Evolutionary conservation across 1,140 invertebrate genomes (phyloP).

Genomic region (Prorops nasuta): DNA sequence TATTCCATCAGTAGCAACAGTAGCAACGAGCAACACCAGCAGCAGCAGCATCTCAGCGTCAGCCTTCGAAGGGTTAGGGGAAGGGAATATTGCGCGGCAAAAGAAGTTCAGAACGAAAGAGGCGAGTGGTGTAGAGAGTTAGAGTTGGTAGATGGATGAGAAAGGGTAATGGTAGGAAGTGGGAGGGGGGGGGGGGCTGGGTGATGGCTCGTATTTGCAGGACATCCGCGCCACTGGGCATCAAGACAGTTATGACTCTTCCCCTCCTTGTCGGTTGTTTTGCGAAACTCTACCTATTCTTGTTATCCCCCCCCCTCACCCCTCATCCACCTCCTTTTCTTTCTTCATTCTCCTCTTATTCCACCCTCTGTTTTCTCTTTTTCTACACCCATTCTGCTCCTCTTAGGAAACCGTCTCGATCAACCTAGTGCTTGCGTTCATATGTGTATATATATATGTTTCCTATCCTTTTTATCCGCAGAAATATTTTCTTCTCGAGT

Average conservation of each 20-base stretch:
- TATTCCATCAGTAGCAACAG: neutral
- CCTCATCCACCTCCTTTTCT: constrained; percentile 7
- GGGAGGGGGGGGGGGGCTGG: neutral
- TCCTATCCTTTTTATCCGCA: too few species aligned
- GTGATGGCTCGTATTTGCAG: constrained; percentile 30
- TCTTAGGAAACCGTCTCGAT: too few species aligned
- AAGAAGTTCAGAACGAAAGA: neutral
- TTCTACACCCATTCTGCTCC: constrained; percentile 2
- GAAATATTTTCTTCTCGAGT: too few species aligned
- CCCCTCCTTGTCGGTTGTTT: constrained; percentile 27
- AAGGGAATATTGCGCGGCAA: constrained; percentile 7
- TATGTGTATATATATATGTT: too few species aligned
- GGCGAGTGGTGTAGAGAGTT: constrained; percentile 18
- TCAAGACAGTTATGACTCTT: constrained; percentile 46
- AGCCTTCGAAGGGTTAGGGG: constrained; percentile 8
- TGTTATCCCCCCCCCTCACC: constrained; percentile 14
- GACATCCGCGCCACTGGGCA: constrained; percentile 46
- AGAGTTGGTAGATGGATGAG: too few species aligned
- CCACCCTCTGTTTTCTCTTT: constrained; percentile 4
- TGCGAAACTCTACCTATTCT: constrained; percentile 32
- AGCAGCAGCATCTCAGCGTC: constrained; percentile 11
- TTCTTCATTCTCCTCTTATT: constrained; percentile 14
- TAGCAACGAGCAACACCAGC: neutral
- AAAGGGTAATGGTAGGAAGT: constrained; percentile 7
- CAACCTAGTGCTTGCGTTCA: too few species aligned